A percentile compares a stretch with the other conserved stretches of the same genome.
Conservation (phyloP, 2,797 vertebrate species). For the Emydoidea blandingii region DNA sequence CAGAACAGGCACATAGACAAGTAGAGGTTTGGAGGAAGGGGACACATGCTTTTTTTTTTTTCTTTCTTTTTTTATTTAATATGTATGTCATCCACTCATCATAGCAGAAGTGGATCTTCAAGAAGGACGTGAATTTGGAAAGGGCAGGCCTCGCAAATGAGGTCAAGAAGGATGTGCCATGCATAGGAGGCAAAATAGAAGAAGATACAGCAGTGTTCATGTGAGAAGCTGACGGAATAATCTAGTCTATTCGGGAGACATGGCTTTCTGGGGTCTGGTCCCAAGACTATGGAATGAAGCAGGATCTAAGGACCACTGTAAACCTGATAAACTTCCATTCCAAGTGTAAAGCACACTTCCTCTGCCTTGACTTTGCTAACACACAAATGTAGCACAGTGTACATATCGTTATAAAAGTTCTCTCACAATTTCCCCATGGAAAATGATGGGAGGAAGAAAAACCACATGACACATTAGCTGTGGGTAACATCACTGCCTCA, state of each 20-base stretch:
- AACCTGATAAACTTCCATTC: background rate
- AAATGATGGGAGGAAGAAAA: background rate
- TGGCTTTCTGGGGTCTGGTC: background rate
- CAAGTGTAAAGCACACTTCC: background rate
- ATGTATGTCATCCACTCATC: background rate
- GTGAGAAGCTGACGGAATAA: background rate
- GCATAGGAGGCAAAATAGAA: background rate
- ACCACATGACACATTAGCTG: background rate
- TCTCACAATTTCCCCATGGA: background rate
- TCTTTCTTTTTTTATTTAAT: background rate
- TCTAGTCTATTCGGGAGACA: background rate
- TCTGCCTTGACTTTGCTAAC: background rate
- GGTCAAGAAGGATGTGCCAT: background rate
- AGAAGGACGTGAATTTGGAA: background rate
- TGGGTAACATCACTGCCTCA: background rate
- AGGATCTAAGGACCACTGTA: background rate
- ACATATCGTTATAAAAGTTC: background rate
- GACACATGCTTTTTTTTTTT: background rate
- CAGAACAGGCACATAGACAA: conserved; percentile 4
- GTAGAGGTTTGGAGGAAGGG: background rate
- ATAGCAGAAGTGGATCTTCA: background rate
- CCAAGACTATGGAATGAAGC: background rate
- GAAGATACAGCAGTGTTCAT: rapidly evolving
- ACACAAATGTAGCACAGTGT: background rate
- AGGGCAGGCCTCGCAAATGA: background rate